Percentiles rank a stretch among this genome's conserved stretches.
Evolutionary conservation across 2,888 invertebrate species (phyloP).

Genomic region (Metalampra italica): DNA sequence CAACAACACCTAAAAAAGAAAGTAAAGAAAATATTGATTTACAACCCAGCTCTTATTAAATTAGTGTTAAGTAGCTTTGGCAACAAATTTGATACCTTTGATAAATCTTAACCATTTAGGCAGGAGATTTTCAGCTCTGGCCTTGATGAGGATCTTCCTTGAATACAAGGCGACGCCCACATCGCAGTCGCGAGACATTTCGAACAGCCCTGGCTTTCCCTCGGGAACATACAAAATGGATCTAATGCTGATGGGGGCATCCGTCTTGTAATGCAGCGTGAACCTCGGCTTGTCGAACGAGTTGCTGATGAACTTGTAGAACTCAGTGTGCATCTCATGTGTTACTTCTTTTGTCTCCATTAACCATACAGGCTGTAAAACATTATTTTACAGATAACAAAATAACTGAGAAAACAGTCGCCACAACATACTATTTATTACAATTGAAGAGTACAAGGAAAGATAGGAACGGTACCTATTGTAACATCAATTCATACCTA

Average conservation of each 20-base stretch:
- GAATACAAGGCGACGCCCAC: conserved; percentile 94
- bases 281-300: conserved; percentile 93
- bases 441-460: too few species aligned
- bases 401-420: too few species aligned
- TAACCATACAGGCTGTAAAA: conserved; percentile 91
- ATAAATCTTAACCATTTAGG: conserved; percentile 98
- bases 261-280: conserved; percentile 94
- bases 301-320: conserved; percentile 93
- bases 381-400: too few species aligned
- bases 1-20: conserved; percentile 87
- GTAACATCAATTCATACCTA: too few species aligned
- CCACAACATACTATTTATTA: too few species aligned
- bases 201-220: conserved; percentile 93
- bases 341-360: conserved; percentile 93
- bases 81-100: conserved; percentile 80
- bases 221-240: conserved; percentile 96
- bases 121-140: conserved; percentile 91
- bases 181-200: conserved; percentile 91
- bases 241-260: conserved; percentile 93
- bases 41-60: neutral
- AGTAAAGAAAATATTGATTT: neutral
- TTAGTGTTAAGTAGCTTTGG: too few species aligned
- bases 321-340: conserved; percentile 92
- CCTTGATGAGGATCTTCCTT: conserved; percentile 94
- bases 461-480: too few species aligned